phyloP scores from a whole-genome alignment of 2,888 invertebrate species.

The Melanophora roralis region DNA sequence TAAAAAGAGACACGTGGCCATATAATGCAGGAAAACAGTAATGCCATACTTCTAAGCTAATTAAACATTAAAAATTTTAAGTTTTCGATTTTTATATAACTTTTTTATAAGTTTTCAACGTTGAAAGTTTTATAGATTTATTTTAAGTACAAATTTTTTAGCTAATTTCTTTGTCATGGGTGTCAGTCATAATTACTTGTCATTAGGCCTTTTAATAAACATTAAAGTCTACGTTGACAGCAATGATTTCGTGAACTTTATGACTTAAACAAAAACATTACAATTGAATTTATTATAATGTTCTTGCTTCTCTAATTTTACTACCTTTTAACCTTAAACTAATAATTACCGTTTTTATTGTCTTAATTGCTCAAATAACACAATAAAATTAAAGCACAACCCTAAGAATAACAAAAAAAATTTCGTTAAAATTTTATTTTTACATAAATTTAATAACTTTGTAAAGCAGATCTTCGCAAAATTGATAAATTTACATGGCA shows the following conservation, averaged over 20 bases:
- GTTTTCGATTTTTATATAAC: too few species aligned
- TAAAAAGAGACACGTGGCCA: too few species aligned
- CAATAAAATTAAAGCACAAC: not conserved
- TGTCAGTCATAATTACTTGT: not conserved
- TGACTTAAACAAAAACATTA: too few species aligned
- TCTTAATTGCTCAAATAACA: conserved; percentile 4
- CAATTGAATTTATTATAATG: too few species aligned
- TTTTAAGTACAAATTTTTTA: too few species aligned
- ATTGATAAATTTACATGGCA: conserved; percentile 52
- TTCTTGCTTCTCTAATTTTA: not conserved
- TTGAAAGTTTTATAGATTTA: too few species aligned
- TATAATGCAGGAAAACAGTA: too few species aligned
- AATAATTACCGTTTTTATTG: conserved; percentile 1
- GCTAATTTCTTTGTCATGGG: not conserved
- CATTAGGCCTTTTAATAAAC: not conserved
- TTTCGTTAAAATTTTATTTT: not conserved
- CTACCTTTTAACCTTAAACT: not conserved
- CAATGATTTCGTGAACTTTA: too few species aligned
- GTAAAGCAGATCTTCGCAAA: conserved; percentile 42
- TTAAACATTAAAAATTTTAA: too few species aligned
- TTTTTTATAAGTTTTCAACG: too few species aligned
- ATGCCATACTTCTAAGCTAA: too few species aligned
- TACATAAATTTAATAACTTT: not conserved
- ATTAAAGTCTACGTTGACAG: not conserved
- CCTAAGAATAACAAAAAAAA: not conserved